These are phyloP conservation scores for Drepana falcataria DNA, from an alignment of 2,888 invertebrate genomes.

Conservation along the genomic window DNA sequence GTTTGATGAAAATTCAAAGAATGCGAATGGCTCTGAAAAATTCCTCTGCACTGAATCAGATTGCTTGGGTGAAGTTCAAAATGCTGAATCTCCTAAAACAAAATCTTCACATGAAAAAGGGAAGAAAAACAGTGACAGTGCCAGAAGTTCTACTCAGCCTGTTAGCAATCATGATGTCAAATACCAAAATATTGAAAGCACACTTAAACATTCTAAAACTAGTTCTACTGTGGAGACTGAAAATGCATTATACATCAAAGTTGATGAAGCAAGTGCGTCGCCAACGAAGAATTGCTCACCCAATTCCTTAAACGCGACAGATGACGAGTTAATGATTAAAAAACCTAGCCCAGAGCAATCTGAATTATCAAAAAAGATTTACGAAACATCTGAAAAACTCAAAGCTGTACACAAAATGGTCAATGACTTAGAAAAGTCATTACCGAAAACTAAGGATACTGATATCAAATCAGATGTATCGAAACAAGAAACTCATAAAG, in stretches of 20 bases:
- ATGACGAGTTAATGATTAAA: slow-evolving; percentile 56
- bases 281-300: slow-evolving; percentile 35
- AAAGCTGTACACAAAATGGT: slow-evolving; percentile 74
- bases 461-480: slow-evolving; percentile 47
- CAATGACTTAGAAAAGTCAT: slow-evolving; percentile 63
- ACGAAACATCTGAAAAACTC: slow-evolving; percentile 71
- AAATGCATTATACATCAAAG: slow-evolving; percentile 25
- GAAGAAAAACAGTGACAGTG: slow-evolving; percentile 50
- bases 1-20: slow-evolving; percentile 75
- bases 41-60: slow-evolving; percentile 72
- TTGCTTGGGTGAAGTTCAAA: slow-evolving; percentile 64
- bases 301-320: slow-evolving; percentile 34
- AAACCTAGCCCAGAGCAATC: slow-evolving; percentile 66
- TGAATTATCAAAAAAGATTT: slow-evolving; percentile 71
- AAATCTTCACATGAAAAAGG: slow-evolving; percentile 51
- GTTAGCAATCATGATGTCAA: slow-evolving; percentile 29
- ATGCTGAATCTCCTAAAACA: slow-evolving; percentile 52
- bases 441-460: slow-evolving; percentile 61
- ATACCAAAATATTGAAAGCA: slow-evolving; percentile 28
- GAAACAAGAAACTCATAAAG: slow-evolving; percentile 51
- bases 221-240: slow-evolving; percentile 28
- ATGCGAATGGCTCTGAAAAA: slow-evolving; percentile 56
- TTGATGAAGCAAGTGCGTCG: slow-evolving; percentile 34
- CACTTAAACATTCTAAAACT: slow-evolving; percentile 33
- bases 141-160: slow-evolving; percentile 34